Percentiles rank a stretch among this genome's conserved stretches.
Conservation (phyloP, 2,888 invertebrate species). For the Gasteruption jaculator region DNA sequence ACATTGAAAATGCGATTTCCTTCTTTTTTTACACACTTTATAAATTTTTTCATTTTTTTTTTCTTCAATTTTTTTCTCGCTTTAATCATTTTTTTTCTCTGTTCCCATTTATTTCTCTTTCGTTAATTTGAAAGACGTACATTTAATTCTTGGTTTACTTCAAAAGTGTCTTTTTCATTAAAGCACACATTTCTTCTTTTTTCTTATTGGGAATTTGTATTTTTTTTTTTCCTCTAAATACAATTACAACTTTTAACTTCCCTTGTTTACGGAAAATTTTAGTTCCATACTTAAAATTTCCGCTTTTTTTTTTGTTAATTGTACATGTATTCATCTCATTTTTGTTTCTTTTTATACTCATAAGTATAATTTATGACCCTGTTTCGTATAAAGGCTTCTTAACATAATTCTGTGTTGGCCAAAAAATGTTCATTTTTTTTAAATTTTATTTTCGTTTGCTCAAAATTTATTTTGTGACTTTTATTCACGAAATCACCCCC, state of each 20-base stretch:
- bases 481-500: too few species aligned
- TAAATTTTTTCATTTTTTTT: constrained; percentile 13
- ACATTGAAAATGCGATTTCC: constrained; percentile 10
- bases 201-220: constrained; percentile 11
- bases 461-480: too few species aligned
- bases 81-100: constrained; percentile 15
- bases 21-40: constrained; percentile 11
- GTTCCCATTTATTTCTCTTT: constrained; percentile 4
- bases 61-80: constrained; percentile 14
- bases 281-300: constrained; percentile 42
- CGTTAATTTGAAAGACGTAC: too few species aligned
- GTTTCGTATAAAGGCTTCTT: constrained; percentile 48
- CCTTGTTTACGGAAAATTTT: too few species aligned
- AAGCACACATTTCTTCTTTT: constrained; percentile 5
- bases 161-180: constrained; percentile 7
- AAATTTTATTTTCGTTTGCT: too few species aligned
- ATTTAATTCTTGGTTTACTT: constrained; percentile 4
- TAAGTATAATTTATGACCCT: constrained; percentile 45
- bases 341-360: too few species aligned
- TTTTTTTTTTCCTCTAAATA: constrained; percentile 22
- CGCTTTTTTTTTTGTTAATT: constrained; percentile 33
- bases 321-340: too few species aligned
- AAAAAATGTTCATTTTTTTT: too few species aligned
- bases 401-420: constrained; percentile 43
- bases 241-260: too few species aligned